These are phyloP conservation scores for Anser brachyrhynchus DNA, from an alignment of 2,113 vertebrate species.

Conservation along the genomic window DNA sequence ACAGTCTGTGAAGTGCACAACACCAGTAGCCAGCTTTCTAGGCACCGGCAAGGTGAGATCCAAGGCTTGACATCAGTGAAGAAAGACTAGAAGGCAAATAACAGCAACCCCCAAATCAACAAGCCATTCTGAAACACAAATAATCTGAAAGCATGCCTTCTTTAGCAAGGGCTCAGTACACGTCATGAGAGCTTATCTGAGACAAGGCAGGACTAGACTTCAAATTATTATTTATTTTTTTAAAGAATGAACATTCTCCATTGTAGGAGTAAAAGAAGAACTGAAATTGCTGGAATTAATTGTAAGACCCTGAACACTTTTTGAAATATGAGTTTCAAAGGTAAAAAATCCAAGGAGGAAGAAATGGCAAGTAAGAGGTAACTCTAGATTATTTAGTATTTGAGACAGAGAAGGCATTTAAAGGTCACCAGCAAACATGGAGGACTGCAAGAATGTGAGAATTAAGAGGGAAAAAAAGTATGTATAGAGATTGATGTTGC, in stretches of 20 bases:
- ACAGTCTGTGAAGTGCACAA: background rate
- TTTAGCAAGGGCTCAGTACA: background rate
- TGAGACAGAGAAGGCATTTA: background rate
- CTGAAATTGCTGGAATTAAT: background rate
- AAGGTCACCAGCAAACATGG: background rate
- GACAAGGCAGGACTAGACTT: background rate
- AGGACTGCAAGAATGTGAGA: background rate
- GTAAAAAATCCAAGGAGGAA: background rate
- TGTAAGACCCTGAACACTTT: background rate
- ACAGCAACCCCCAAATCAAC: background rate
- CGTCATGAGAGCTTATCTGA: background rate
- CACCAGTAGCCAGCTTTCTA: accelerated
- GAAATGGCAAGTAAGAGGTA: background rate
- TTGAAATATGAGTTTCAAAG: background rate
- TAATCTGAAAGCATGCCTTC: background rate
- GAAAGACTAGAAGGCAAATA: background rate
- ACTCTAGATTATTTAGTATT: background rate
- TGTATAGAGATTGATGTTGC: background rate
- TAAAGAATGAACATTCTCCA: background rate
- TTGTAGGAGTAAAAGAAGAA: background rate
- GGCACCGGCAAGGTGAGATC: background rate
- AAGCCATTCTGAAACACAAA: background rate
- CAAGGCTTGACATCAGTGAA: background rate
- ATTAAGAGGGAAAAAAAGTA: background rate
- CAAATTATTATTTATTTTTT: background rate